Base-by-base conservation (phyloP, 2,888 invertebrate genomes). In the Callyntrura sp. region DNA sequence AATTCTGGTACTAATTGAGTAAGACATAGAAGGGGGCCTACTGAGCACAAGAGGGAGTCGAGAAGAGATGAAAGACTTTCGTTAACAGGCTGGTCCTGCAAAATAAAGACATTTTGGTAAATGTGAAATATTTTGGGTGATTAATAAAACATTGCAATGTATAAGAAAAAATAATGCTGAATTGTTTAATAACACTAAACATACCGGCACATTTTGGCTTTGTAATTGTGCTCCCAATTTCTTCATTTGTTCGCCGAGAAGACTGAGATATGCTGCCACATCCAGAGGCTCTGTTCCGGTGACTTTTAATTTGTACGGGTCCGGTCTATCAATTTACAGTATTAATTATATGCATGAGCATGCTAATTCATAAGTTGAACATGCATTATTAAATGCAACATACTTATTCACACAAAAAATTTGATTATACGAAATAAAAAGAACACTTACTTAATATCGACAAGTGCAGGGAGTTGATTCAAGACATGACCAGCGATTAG, bases 181-280 rank as follows among this genome's bases (percentile, higher is more conserved):
- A 62, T 11, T 23, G 17, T 11, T 3, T 23, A 23, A 17, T 11
- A 62, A 62, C 20, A n/a, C n/a, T n/a, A n/a, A n/a, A n/a, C 12
- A 9, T 23, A 73, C 73, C 48, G 68, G 68, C n/a, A 68, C 28
- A 68, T 28, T 68, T n/a, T 68, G 28, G 94, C 98, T 98, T 94
- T 98, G 98, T 5, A 99, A 96, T 57, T 98, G 95, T 94, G 98
- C 98, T 0, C 99, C 99, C 93, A 99, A 98, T 94, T 98, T 98
- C 73, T 97, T 97, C 20, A 99, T 95, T 94, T 98, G 98, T 94
- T 99, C 99, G 0, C 99, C 99, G 14, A 99, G 95, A 87, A 99
- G 95, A 83, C 98, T 97, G 11, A 99, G 95, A 94, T 99, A 98
- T 0, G 99, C 98, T 0, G 98, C 98, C 25, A 98, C 97, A 94